Evolutionary conservation across 2,113 vertebrate genomes (phyloP).

Genomic region (Seriola quinqueradiata): DNA sequence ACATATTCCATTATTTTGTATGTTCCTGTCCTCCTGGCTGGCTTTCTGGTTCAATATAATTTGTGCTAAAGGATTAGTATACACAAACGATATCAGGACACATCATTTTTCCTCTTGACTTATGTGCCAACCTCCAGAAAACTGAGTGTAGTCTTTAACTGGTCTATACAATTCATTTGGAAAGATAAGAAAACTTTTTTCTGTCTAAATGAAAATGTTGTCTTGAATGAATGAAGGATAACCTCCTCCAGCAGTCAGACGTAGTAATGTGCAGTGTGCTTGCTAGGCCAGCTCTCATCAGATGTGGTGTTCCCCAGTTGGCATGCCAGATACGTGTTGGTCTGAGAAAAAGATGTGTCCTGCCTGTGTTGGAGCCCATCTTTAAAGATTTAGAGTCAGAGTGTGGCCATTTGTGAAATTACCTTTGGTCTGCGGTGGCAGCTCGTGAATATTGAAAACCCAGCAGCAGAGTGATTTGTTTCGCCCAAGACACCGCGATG

Average conservation of each 20-base stretch:
- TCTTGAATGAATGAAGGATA: neutral
- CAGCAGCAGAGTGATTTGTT: conserved; percentile 61
- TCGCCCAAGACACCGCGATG: conserved; percentile 16
- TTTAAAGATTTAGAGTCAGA: conserved; percentile 69
- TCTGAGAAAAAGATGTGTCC: conserved; percentile 33
- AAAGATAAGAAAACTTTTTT: neutral
- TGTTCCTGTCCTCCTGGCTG: neutral
- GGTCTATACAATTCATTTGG: neutral
- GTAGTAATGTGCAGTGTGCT: neutral
- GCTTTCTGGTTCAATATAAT: neutral
- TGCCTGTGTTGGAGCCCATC: conserved; percentile 36
- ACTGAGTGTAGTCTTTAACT: too few species aligned
- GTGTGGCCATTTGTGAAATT: conserved; percentile 80
- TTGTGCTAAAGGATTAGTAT: neutral
- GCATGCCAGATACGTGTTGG: conserved; percentile 17
- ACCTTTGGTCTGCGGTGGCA: conserved; percentile 52
- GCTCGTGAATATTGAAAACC: conserved; percentile 71
- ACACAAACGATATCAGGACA: neutral
- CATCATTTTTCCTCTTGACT: neutral
- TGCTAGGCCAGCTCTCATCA: conserved; percentile 6
- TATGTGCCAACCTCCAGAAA: neutral
- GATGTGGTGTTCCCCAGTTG: conserved; percentile 4
- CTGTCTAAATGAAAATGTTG: neutral
- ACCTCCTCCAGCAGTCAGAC: neutral
- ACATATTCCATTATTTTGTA: too few species aligned